Evolutionary conservation across 1,140 invertebrate genomes (phyloP).

Genomic region (Cotesia typhae): DNA sequence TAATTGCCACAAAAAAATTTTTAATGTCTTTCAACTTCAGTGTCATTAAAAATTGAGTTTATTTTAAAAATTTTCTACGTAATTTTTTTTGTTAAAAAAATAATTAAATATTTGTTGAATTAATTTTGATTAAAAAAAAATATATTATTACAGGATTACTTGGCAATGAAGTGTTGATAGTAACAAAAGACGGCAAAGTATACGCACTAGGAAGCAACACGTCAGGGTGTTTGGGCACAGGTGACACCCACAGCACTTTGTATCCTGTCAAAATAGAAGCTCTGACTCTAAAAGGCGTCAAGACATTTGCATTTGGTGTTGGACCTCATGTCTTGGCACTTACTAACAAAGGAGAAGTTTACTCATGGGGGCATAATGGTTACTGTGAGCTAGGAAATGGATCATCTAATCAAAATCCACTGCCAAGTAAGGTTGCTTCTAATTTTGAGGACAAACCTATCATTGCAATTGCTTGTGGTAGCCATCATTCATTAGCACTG

Average conservation of each 20-base stretch:
- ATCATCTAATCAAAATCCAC: slow-evolving; percentile 67
- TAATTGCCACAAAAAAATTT: too few species aligned
- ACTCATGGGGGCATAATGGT: slow-evolving; percentile 76
- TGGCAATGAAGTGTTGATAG: slow-evolving; percentile 73
- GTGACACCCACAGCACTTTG: slow-evolving; percentile 68
- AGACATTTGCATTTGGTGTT: slow-evolving; percentile 73
- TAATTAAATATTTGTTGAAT: not conserved
- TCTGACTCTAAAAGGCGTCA: slow-evolving; percentile 70
- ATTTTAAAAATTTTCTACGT: too few species aligned
- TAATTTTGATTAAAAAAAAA: not conserved
- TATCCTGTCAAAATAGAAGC: slow-evolving; percentile 69
- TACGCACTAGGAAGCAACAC: slow-evolving; percentile 72
- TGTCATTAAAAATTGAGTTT: too few species aligned
- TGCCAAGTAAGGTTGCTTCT: slow-evolving; percentile 65
- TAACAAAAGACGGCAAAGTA: slow-evolving; percentile 72
- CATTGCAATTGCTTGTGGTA: slow-evolving; percentile 71
- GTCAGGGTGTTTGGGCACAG: slow-evolving; percentile 71
- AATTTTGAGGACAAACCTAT: slow-evolving; percentile 66
- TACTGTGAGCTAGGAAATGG: slow-evolving; percentile 74
- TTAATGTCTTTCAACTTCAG: too few species aligned
- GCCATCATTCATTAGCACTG: slow-evolving; percentile 72
- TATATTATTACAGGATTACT: slow-evolving; percentile 59
- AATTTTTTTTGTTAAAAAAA: too few species aligned
- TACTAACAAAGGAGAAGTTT: slow-evolving; percentile 69
- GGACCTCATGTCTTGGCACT: slow-evolving; percentile 74